These are phyloP conservation scores for Thereuonema tuberculata DNA, from an alignment of 1,140 invertebrate species.

Conservation along the genomic window DNA sequence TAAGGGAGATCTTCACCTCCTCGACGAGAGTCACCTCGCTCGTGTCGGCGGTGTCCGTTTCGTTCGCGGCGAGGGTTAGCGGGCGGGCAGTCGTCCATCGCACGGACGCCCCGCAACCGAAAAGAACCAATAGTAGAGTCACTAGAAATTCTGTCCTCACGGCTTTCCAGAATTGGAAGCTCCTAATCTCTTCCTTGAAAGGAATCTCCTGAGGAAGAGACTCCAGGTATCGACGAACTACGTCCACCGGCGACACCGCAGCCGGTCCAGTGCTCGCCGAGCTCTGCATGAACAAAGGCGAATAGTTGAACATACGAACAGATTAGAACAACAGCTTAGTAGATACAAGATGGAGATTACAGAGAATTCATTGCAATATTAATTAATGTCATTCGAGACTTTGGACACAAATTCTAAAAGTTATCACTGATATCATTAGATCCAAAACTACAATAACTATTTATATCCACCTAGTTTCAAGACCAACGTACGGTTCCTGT, in stretches of 20 bases:
- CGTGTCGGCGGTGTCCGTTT: not conserved
- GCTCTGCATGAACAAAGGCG: too few relatives aligned
- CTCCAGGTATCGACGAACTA: conserved; percentile 20
- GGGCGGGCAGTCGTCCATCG: conserved; percentile 26
- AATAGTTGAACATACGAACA: too few relatives aligned
- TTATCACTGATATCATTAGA: too few relatives aligned
- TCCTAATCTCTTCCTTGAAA: conserved; percentile 17
- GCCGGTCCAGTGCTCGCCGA: too few relatives aligned
- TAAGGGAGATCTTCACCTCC: conserved; percentile 52
- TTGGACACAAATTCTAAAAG: too few relatives aligned
- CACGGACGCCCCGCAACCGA: conserved; percentile 65
- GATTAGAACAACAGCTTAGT: too few relatives aligned
- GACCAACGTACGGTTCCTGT: too few relatives aligned
- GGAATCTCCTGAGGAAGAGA: conserved; percentile 19
- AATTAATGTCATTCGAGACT: too few relatives aligned
- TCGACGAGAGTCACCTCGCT: conserved; percentile 35
- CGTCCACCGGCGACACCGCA: conserved; percentile 12
- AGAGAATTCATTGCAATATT: too few relatives aligned
- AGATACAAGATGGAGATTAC: too few relatives aligned
- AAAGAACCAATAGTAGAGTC: conserved; percentile 65
- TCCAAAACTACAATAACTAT: too few relatives aligned
- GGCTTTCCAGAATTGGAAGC: conserved; percentile 21
- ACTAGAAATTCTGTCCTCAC: conserved; percentile 21
- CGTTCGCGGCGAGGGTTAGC: not conserved
- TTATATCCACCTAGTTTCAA: too few relatives aligned